A percentile compares a stretch with the other conserved stretches of the same genome.
Conservation (phyloP, 2,888 invertebrate genomes). For the Diloba caeruleocephala region DNA sequence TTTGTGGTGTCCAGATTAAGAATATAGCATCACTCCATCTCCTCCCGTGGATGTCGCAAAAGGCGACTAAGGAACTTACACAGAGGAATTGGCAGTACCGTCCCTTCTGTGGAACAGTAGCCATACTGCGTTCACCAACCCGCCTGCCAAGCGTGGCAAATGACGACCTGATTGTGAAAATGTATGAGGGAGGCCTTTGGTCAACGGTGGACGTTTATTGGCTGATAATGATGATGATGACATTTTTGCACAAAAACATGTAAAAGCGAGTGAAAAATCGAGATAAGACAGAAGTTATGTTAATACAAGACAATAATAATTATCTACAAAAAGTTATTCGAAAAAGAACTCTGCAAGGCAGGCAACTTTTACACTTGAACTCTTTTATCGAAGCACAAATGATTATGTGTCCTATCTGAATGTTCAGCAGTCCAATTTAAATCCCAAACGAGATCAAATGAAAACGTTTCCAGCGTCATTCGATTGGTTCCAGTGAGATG, state of each 20-base stretch:
- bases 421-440: conserved; percentile 57
- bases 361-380: conserved; percentile 7
- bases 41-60: too few relatives aligned
- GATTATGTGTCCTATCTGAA: conserved; percentile 41
- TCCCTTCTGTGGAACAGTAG: too few relatives aligned
- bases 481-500: conserved; percentile 56
- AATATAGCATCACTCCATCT: too few relatives aligned
- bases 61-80: too few relatives aligned
- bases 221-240: too few relatives aligned
- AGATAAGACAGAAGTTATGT: not conserved
- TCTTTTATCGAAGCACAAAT: conserved; percentile 37
- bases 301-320: not conserved
- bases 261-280: not conserved
- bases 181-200: too few relatives aligned
- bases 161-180: too few relatives aligned
- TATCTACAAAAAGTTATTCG: not conserved
- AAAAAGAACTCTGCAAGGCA: not conserved
- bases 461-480: conserved; percentile 62
- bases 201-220: too few relatives aligned
- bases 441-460: conserved; percentile 63
- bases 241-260: not conserved
- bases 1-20: too few relatives aligned
- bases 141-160: too few relatives aligned
- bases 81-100: too few relatives aligned
- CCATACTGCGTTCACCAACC: too few relatives aligned